Evolutionary conservation across 2,113 vertebrate species (phyloP), one percentile per base, ranked within the genome.

Genomic region (Sporophila hypoxantha): DNA sequence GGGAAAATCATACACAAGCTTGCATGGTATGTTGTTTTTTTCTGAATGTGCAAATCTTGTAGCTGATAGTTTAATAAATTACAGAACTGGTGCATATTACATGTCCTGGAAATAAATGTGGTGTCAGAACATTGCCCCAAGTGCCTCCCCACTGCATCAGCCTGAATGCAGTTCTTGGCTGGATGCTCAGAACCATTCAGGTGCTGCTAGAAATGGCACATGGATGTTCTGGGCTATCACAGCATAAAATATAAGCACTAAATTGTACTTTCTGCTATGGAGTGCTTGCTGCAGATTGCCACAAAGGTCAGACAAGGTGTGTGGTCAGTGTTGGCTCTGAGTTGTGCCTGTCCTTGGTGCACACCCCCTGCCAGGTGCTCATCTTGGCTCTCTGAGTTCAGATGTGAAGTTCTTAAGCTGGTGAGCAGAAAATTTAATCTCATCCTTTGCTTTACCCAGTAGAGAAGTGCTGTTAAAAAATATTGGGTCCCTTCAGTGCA

Each of bases 311-410:
- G 2, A 26, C 11, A 17, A 30, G 49, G 12, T 37, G 0, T 2
- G 0, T 62, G 42, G 57, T 46, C 1, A 1, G 9, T 30, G 61
- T 14, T 13, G 39, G 13, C 79, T 70, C 53, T 0, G 34, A 62
- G 36, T 1, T 73, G 27, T 34, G 44, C 0, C 3, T 12, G n/a
- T 57, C n/a, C 68, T 78, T 29, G 1, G 0, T 59, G 53, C 56
- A 34, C 59, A 27, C 30, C 36, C 46, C 0, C 0, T 41, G 60
- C 50, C 50, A 42, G 0, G 5, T 44, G 69, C 14, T 50, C 32
- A 1, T 34, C 75, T 34, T 34, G 70, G 59, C 46, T 75, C n/a
- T 42, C 71, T 14, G 70, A 62, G 53, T 52, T 81, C 3, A 14
- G 59, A 23, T 49, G 29, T 34, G 67, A 34, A 61, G 13, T 56